phyloP scores from a whole-genome alignment of 2,113 vertebrate genomes.

The Bungarus multicinctus region DNA sequence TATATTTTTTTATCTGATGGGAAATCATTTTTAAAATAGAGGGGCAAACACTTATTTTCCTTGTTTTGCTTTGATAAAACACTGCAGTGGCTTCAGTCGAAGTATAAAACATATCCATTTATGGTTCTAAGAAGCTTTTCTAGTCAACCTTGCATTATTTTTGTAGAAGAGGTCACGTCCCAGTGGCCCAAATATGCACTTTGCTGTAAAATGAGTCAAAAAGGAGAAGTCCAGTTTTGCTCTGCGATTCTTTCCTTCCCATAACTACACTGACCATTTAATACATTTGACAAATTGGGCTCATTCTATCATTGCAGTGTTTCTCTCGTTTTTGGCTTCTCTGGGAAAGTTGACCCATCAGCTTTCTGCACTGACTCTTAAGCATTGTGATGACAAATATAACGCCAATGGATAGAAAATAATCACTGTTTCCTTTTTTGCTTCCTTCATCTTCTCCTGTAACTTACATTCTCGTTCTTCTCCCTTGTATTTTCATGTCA shows the following conservation, averaged over 20 bases:
- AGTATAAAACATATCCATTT: background rate
- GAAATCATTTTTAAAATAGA: background rate
- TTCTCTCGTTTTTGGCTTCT: background rate
- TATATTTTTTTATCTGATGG: background rate
- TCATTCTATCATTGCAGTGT: background rate
- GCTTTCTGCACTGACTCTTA: background rate
- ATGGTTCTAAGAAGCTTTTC: background rate
- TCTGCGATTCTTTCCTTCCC: background rate
- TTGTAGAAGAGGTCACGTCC: background rate
- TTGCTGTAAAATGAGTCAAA: background rate
- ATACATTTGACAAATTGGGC: background rate
- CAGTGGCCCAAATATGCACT: background rate
- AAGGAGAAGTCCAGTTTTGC: background rate
- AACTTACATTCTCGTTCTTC: background rate
- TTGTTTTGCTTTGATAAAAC: background rate
- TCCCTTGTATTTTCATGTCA: too few species aligned
- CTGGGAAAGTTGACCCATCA: background rate
- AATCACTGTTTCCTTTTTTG: background rate
- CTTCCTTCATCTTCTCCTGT: background rate
- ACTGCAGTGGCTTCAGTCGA: background rate
- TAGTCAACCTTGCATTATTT: background rate
- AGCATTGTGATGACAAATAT: background rate
- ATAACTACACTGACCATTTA: background rate
- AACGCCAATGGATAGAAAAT: background rate
- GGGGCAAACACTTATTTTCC: too few species aligned